Base-by-base conservation (phyloP, 2,797 vertebrate genomes). In the Coregonus sp. region DNA sequence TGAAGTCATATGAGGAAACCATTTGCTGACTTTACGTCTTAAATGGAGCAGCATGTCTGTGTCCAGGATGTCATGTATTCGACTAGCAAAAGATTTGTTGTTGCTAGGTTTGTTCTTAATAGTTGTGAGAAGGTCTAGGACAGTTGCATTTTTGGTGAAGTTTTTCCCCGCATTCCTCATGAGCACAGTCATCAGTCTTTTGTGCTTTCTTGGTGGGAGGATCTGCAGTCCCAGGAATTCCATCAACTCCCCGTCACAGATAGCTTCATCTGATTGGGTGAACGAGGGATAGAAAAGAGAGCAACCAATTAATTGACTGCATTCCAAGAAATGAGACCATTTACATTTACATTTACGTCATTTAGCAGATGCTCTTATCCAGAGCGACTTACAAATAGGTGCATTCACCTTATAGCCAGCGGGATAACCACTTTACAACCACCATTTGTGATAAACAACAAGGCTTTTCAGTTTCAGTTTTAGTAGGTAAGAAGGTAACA, bases 201-300 rank as follows among this genome's bases (percentile, higher is more conserved):
- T 72, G 16, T 72, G 25, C 54, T 72, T 84, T 50, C 20, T 84
- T 15, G 2, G 40, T 31, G 74, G n/a, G 4, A 84, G 31, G 14
- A 29, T 35, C 29, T 78, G 76, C 25, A 12, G 51, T 14, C n/a
- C 29, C 72, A 78, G 33, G 35, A 74, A 81, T 18, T 74, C 61
- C 35, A 79, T 74, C 63, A 84, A 40, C 20, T 75, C 76, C n/a
- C 18, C 12, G 20, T 76, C 71, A 12, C 82, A 84, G 50, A 68
- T 35, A 6, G 31, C 35, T 11, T 54, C 66, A 31, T 76, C 82
- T 84, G 59, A n/a, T 9, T 12, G 40, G 2, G 2, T 12, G 40
- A 47, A 33, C 2, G 33, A 35, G 40, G 0, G 40, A 11, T 3
- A 15, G 14, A 11, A 33, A 33, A 9, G 61, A 63, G 20, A 59